Evolutionary conservation across 1,140 invertebrate genomes (phyloP).

Genomic region (Papilio polyxenes): DNA sequence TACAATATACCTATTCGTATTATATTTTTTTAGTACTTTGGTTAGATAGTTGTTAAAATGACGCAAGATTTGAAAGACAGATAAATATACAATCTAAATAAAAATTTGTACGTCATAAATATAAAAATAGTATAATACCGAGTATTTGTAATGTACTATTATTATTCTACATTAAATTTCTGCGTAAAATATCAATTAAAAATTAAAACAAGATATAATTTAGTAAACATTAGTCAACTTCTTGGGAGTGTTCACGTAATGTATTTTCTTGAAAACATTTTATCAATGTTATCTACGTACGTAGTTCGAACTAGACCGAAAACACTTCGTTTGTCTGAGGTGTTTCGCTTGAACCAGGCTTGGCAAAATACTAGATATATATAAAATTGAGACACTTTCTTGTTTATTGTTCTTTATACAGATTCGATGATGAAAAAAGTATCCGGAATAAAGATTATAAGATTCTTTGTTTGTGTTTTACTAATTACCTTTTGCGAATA

Average conservation of each 20-base stretch:
- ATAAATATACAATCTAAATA: too few species aligned
- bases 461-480: slow-evolving; percentile 7
- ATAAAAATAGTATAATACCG: too few species aligned
- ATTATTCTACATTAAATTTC: not conserved
- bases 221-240: not conserved
- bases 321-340: not conserved
- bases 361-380: not conserved
- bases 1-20: too few species aligned
- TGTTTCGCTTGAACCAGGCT: slow-evolving; percentile 14
- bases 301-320: slow-evolving; percentile 20
- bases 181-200: not conserved
- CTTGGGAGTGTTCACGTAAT: not conserved
- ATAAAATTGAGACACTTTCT: slow-evolving; percentile 15
- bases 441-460: slow-evolving; percentile 22
- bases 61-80: too few species aligned
- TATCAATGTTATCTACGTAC: slow-evolving; percentile 28
- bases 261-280: slow-evolving; percentile 9
- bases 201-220: too few species aligned
- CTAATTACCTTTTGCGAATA: not conserved
- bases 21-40: too few species aligned
- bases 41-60: too few species aligned
- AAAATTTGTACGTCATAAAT: too few species aligned
- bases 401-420: slow-evolving; percentile 28
- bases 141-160: too few species aligned
- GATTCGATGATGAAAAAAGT: slow-evolving; percentile 5